phyloP scores from a whole-genome alignment of 2,113 vertebrate species.

The Podarcis muralis region DNA sequence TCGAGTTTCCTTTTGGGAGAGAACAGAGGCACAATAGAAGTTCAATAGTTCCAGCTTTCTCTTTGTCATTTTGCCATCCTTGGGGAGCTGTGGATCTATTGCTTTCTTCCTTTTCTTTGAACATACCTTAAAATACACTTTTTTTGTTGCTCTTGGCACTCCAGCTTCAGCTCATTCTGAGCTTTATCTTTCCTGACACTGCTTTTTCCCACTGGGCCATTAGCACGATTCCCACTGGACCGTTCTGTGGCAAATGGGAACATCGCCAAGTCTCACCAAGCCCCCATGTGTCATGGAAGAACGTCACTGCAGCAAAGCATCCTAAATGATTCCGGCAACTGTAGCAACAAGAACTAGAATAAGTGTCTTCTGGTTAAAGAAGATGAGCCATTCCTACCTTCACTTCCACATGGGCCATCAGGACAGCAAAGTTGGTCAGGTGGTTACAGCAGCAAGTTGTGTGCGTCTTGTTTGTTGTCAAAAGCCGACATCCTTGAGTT shows the following conservation, averaged over 20 bases:
- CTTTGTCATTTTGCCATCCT: not conserved
- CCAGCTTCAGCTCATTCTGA: not conserved
- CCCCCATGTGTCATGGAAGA: not conserved
- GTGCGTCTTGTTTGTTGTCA: conserved; percentile 92
- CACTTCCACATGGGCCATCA: conserved; percentile 98
- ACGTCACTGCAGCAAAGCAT: not conserved
- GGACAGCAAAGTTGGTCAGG: conserved; percentile 95
- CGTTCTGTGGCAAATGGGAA: not conserved
- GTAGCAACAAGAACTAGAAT: not conserved
- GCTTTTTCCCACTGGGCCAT: not conserved
- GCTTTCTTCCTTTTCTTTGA: not conserved
- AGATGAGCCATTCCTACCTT: conserved; percentile 81
- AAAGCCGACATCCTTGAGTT: conserved; percentile 93
- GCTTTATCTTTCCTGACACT: not conserved
- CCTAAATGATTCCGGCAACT: not conserved
- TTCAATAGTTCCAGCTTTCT: not conserved
- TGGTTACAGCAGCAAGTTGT: conserved; percentile 98
- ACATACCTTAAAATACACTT: not conserved
- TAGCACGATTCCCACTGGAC: not conserved
- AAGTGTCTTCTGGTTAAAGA: not conserved
- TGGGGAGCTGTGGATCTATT: not conserved
- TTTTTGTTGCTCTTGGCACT: not conserved
- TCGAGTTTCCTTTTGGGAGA: too few relatives aligned
- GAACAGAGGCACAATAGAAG: not conserved
- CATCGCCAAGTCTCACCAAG: not conserved